phyloP scores from a whole-genome alignment of 2,888 invertebrate species.

The Amphiduros pacificus region DNA sequence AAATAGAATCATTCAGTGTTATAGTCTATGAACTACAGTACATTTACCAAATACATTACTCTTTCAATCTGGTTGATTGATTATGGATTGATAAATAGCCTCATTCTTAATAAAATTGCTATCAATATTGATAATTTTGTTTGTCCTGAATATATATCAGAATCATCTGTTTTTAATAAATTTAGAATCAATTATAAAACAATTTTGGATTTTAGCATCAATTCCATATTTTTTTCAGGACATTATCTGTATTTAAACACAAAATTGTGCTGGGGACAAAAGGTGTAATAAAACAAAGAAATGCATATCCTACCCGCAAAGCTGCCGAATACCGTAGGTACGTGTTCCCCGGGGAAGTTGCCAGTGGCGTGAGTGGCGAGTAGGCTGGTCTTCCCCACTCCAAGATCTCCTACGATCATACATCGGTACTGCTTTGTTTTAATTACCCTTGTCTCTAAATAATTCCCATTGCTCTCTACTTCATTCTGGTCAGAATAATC shows the following conservation, averaged over 20 bases:
- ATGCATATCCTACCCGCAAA: not conserved
- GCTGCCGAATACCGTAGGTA: conserved; percentile 9
- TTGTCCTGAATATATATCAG: not conserved
- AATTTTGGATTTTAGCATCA: not conserved
- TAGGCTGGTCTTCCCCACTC: conserved; percentile 4
- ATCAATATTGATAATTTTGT: too few species aligned
- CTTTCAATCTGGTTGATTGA: too few species aligned
- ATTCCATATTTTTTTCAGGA: not conserved
- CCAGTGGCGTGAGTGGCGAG: conserved; percentile 5
- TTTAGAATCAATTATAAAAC: not conserved
- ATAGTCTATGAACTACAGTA: too few species aligned
- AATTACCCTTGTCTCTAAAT: too few species aligned
- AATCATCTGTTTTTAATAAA: not conserved
- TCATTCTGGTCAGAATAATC: too few species aligned
- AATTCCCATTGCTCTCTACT: too few species aligned
- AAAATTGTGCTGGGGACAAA: not conserved
- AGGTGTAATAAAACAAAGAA: not conserved
- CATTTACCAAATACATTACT: too few species aligned
- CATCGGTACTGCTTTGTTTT: conserved; percentile 1
- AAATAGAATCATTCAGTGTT: too few species aligned
- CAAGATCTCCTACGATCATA: conserved; percentile 5
- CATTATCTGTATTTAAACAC: too few species aligned
- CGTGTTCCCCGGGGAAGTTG: conserved; percentile 1
- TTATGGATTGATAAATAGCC: too few species aligned
- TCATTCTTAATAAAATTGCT: too few species aligned